Evolutionary conservation across 2,888 invertebrate genomes (phyloP).

Genomic region (Panorpa germanica): DNA sequence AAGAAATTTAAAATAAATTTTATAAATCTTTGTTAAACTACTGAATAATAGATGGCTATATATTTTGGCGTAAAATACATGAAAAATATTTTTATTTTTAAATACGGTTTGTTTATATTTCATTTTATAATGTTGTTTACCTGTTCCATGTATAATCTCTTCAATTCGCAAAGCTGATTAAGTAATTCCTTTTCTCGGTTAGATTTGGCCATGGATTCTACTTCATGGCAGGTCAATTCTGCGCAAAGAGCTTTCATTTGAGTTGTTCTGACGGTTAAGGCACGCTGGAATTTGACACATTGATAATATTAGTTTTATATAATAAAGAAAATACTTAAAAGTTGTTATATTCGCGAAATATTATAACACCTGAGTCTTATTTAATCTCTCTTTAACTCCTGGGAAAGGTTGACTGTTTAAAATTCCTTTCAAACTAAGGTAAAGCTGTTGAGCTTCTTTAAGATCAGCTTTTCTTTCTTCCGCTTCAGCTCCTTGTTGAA

Average conservation of each 20-base stretch:
- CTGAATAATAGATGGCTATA: too few species aligned
- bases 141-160: too few species aligned
- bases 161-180: too few species aligned
- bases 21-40: too few species aligned
- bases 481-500: slow-evolving; percentile 17
- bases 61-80: too few species aligned
- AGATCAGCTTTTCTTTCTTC: slow-evolving; percentile 16
- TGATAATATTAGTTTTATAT: too few species aligned
- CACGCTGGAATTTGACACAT: slow-evolving; percentile 16
- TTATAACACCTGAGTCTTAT: slow-evolving; percentile 20
- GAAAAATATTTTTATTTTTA: too few species aligned
- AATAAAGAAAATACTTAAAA: slow-evolving; percentile 4
- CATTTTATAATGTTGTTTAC: too few species aligned
- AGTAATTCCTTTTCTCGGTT: too few species aligned
- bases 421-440: slow-evolving; percentile 17
- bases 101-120: too few species aligned
- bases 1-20: too few species aligned
- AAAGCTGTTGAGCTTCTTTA: slow-evolving; percentile 15
- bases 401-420: slow-evolving; percentile 17
- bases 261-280: slow-evolving; percentile 17
- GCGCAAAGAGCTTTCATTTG: slow-evolving; percentile 20
- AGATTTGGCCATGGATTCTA: slow-evolving; percentile 19
- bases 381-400: slow-evolving; percentile 19
- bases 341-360: slow-evolving; percentile 3
- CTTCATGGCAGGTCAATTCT: slow-evolving; percentile 20